Base-by-base conservation (phyloP, 2,888 invertebrate genomes). In the Coelinius sp. region DNA sequence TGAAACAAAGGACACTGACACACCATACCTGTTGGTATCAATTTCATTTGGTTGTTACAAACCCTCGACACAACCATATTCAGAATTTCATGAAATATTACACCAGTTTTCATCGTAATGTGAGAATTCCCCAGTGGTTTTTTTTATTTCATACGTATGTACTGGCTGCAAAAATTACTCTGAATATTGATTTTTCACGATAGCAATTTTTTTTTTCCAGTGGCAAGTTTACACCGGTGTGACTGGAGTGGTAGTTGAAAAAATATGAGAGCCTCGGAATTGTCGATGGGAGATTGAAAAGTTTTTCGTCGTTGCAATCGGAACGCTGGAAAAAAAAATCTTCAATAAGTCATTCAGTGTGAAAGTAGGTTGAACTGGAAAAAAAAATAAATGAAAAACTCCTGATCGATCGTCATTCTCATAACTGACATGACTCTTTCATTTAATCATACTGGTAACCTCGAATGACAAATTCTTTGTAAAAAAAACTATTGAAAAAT, bases 341-440 rank as follows among this genome's bases (percentile, higher is more conserved):
- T n/a, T n/a, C n/a, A 5, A 12, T n/a, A 12, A 12, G n/a, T 41
- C n/a, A 41, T 41, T 41, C 41, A 17, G 17, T 17, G 31, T 59
- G 31, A 35, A 31, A 20, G 4, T 59, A 31, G 31, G 17, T 59
- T 31, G 25, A 53, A 25, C 24, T 25, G 53, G 14, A 59, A 35
- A 59, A 59, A n/a, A n/a, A n/a, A n/a, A n/a, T n/a, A n/a, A 59
- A 17, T 59, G 59, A 35, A 31, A 59, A 59, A 59, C 59, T 14
- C 17, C 35, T 35, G n/a, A 12, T 17, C 27, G 56, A 59, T 59
- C 31, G 35, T 59, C 59, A 35, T 35, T 20, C 20, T 20, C 17
- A 7, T n/a, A 49, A 4, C 6, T 49, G n/a, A 25, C 31, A 59
- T 35, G 25, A 56, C 56, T 7, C 14, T 27, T 35, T 27, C 59